A percentile compares a stretch with the other conserved stretches of the same genome.
These are phyloP conservation scores for Orthonychiurus folsomi DNA, from an alignment of 2,888 invertebrate species.

Conservation along the genomic window DNA sequence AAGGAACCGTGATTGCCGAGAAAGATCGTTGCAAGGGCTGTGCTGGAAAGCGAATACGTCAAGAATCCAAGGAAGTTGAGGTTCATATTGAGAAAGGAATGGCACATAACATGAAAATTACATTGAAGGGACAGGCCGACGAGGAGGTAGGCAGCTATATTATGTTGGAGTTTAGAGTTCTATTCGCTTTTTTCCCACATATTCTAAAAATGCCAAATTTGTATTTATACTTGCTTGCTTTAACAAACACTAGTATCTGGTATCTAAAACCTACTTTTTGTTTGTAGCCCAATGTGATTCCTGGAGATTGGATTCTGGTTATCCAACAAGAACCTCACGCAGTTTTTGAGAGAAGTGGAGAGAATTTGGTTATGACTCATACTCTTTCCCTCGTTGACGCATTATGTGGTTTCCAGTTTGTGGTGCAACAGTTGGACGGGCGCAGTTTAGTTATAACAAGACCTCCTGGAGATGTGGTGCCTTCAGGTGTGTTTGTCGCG, in stretches of 20 bases:
- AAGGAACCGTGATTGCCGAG: slow-evolving; percentile 58
- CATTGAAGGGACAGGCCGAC: slow-evolving; percentile 80
- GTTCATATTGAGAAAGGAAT: slow-evolving; percentile 84
- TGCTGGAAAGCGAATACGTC: slow-evolving; percentile 71
- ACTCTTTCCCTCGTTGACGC: slow-evolving; percentile 76
- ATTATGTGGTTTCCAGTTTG: slow-evolving; percentile 76
- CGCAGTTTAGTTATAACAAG: slow-evolving; percentile 66
- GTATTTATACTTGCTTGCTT: no score
- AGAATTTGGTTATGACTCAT: slow-evolving; percentile 64
- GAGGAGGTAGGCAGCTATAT: slow-evolving; percentile 52
- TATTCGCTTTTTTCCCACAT: slow-evolving; percentile 7
- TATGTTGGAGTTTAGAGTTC: slow-evolving; percentile 7
- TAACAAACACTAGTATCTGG: neutral
- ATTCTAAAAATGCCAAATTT: neutral
- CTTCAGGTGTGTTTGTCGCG: slow-evolving; percentile 59
- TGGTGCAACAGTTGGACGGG: slow-evolving; percentile 82
- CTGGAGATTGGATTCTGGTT: slow-evolving; percentile 82
- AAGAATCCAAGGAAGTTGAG: slow-evolving; percentile 73
- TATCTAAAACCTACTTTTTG: slow-evolving; percentile 16
- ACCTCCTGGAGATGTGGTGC: slow-evolving; percentile 72
- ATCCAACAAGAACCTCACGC: slow-evolving; percentile 72
- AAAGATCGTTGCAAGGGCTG: slow-evolving; percentile 75
- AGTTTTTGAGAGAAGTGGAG: slow-evolving; percentile 64
- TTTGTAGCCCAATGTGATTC: slow-evolving; percentile 64
- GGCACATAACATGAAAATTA: slow-evolving; percentile 74